Base-by-base conservation (phyloP, 2,888 invertebrate genomes). In the Stenotaenia linearis region DNA sequence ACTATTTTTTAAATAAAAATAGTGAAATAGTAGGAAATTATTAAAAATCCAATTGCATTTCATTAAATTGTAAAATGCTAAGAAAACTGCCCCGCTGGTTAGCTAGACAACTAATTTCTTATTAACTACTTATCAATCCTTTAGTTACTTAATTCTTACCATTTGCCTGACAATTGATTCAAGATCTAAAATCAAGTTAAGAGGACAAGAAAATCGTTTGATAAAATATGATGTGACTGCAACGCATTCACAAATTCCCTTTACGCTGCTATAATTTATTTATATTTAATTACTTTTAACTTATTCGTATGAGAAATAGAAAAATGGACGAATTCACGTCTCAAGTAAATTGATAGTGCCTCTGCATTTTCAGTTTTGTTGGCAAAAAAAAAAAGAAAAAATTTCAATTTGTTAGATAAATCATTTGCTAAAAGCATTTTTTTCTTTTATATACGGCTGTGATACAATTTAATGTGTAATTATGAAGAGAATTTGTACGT, bases 1-100 rank as follows among this genome's bases (percentile, higher is more conserved):
- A 50, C 50, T 50, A 50, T 50, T 50, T 50, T 50, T 50, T 18
- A 50, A 32, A n/a, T 50, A 50, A 50, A 50, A 18, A 18, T 50
- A 50, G 50, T 18, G 18, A 50, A 50, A 18, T n/a, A n/a, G 50
- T 50, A 50, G 50, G 50, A 50, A 50, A 50, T 50, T 50, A 50
- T 18, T 50, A 50, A 40, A 40, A 21, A 50, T 50, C 50, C 18
- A 50, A 50, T 50, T 50, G 50, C 50, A 50, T 75, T 75, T 75
- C 25, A 75, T 75, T 75, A n/a, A 25, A 32, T 75, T 75, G 75
- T 75, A 30, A 35, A 25, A 75, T 75, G 75, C 30, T 75, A 75
- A 32, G 75, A 75, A 30, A 75, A 32, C 35, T 75, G 32, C 75
- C 30, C 75, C 75, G 35, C 30, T 75, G 30, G 30, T 7, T 25